Percentiles rank a stretch among this genome's conserved stretches.
Conservation (phyloP, 1,140 invertebrate genomes). For the Caenorhabditis latens region DNA sequence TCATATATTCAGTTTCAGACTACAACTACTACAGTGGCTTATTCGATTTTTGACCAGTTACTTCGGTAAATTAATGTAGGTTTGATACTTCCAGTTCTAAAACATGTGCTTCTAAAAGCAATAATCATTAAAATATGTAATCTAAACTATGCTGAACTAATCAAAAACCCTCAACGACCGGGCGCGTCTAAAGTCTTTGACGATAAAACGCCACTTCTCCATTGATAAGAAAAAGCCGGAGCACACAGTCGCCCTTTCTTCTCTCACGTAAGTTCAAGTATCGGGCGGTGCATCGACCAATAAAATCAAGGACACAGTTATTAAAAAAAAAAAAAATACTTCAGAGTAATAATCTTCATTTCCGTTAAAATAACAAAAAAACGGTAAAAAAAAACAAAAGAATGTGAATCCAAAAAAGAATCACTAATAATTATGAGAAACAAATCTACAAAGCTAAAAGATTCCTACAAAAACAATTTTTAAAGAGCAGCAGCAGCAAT, state of each 20-base stretch:
- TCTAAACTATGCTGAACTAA: constrained; percentile 50
- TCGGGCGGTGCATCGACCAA: constrained; percentile 20
- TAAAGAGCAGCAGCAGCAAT: constrained; percentile 56
- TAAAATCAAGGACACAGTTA: not conserved
- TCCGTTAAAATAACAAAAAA: not conserved
- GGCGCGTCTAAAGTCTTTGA: constrained; percentile 3
- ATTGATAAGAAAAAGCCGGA: constrained; percentile 4
- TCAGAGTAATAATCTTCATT: not conserved
- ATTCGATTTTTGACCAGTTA: too few species aligned
- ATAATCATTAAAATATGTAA: constrained; percentile 21
- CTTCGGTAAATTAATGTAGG: too few species aligned
- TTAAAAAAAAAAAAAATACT: not conserved
- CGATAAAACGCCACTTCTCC: constrained; percentile 17
- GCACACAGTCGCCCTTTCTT: constrained; percentile 9
- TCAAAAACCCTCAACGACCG: constrained; percentile 1
- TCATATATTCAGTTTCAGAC: too few species aligned
- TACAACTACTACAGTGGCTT: too few species aligned
- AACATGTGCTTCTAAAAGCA: not conserved
- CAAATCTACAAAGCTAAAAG: constrained; percentile 6
- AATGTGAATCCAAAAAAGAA: constrained; percentile 27
- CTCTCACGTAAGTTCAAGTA: constrained; percentile 34
- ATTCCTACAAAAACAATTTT: constrained; percentile 9
- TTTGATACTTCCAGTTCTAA: not conserved
- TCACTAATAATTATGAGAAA: constrained; percentile 16
- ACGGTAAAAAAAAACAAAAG: not conserved